Base-by-base conservation (phyloP, 2,797 vertebrate genomes). In the Rhinophrynus dorsalis region DNA sequence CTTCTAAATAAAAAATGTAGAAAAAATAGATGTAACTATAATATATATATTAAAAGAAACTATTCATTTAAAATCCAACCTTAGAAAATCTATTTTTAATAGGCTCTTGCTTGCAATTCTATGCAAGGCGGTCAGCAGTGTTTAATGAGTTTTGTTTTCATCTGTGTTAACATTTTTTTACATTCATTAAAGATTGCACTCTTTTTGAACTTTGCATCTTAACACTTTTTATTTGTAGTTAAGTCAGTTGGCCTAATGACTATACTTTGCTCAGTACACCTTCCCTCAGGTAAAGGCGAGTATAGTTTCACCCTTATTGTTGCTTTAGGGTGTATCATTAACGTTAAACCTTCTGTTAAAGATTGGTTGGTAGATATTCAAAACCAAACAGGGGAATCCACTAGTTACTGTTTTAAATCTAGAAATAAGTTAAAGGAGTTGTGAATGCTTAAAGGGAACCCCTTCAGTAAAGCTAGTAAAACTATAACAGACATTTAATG, bases 201-300 rank as follows among this genome's bases (percentile, higher is more conserved):
- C 33, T 58, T 65, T 65, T 65, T 72, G 61, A 72, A 72, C 69
- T 72, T 65, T 65, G 44, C 23, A 58, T 64, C 23, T 27, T 72
- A 33, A 59, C 61, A 42, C 42, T 40, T 5, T 63, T 65, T 64
- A 50, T 58, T 62, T 51, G 61, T 52, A 65, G 33, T 72, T 58
- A 72, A 51, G 23, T 33, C 17, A 50, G 64, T 64, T 64, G 42
- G 32, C 51, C 17, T 64, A 64, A 71, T 64, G 21, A 65, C 54
- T 59, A 42, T 44, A 21, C 61, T 72, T 29, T 58, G 18, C 20
- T 57, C 13, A 58, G 8, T 23, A 58, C 23, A 63, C 33, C 38
- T 45, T 51, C 61, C 69, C 69, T 72, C 33, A 52, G 69, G 69
- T 72, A 32, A 42, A 44, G 44, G 52, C 12, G 29, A 13, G 11